Evolutionary conservation across 2,797 vertebrate genomes (phyloP).

Genomic region (Euthynnus affinis): DNA sequence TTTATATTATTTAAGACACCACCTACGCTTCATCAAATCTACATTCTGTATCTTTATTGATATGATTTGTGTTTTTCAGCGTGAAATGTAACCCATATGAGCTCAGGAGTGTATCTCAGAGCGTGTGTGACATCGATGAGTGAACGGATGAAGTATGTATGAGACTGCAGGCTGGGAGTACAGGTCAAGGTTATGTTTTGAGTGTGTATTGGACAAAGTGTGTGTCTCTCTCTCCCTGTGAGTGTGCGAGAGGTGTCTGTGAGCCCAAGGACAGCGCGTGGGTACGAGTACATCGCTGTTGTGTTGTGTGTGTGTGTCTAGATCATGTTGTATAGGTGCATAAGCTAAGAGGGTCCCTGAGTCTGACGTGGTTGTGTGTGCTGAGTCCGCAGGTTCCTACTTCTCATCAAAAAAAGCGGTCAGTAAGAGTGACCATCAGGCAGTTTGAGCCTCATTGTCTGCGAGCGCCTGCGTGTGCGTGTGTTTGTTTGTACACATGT

Average conservation of each 20-base stretch:
- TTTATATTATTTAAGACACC: slow-evolving; percentile 8
- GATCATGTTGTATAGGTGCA: slow-evolving; percentile 50
- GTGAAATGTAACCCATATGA: slow-evolving; percentile 30
- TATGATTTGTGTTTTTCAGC: slow-evolving; percentile 10
- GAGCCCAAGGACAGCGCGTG: slow-evolving; percentile 55
- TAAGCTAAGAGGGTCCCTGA: slow-evolving; percentile 26
- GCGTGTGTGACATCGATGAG: slow-evolving; percentile 38
- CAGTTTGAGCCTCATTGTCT: slow-evolving; percentile 46
- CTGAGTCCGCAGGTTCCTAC: slow-evolving; percentile 68
- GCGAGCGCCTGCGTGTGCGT: not conserved
- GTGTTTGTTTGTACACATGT: slow-evolving; percentile 24
- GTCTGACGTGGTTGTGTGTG: slow-evolving; percentile 31
- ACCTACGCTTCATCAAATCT: not conserved
- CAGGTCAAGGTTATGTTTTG: slow-evolving; percentile 74
- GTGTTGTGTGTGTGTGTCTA: slow-evolving; percentile 12
- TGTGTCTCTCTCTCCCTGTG: slow-evolving; percentile 34
- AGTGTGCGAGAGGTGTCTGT: slow-evolving; percentile 50
- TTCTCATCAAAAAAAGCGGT: slow-evolving; percentile 60
- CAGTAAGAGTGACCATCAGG: slow-evolving; percentile 63
- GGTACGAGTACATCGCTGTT: slow-evolving; percentile 4
- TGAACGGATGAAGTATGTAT: slow-evolving; percentile 68
- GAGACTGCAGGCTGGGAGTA: slow-evolving; percentile 48
- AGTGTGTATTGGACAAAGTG: slow-evolving; percentile 56
- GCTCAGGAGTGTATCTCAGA: slow-evolving; percentile 32
- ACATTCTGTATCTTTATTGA: not conserved